Conservation (phyloP, 2,797 vertebrate genomes). For the Mus caroli region DNA sequence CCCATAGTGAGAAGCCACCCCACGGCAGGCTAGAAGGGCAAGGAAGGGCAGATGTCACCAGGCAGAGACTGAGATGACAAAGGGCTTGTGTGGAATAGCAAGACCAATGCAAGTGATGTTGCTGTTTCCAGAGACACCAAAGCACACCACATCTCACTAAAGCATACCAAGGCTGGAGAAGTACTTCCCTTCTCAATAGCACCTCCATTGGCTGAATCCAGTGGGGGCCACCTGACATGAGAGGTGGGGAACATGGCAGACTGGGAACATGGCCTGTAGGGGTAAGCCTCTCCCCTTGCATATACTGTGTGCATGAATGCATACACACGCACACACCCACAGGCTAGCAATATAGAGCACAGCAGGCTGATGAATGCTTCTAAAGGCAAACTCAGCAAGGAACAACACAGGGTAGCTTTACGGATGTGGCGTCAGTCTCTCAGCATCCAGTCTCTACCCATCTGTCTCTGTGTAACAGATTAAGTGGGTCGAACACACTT, state of each 20-base stretch:
- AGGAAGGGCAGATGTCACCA: background rate
- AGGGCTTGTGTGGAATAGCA: background rate
- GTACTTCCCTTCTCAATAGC: background rate
- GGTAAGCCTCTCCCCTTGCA: background rate
- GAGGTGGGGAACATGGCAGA: background rate
- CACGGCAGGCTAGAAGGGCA: background rate
- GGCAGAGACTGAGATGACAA: background rate
- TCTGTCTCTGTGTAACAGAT: background rate
- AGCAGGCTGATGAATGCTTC: background rate
- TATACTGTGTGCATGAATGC: fast-evolving
- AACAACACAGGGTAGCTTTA: background rate
- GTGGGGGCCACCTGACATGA: background rate
- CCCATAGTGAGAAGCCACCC: background rate
- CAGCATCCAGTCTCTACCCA: no score
- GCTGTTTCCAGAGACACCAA: background rate
- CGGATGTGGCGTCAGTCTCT: no score
- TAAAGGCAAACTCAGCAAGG: background rate
- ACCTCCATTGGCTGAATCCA: background rate
- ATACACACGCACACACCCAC: no score
- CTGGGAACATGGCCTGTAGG: background rate
- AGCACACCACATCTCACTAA: background rate
- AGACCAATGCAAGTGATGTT: background rate
- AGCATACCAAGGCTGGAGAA: background rate
- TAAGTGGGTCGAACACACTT: background rate
- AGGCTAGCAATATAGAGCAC: background rate